Conservation (phyloP, 2,888 invertebrate genomes). For the Lacanobia wlatinum region DNA sequence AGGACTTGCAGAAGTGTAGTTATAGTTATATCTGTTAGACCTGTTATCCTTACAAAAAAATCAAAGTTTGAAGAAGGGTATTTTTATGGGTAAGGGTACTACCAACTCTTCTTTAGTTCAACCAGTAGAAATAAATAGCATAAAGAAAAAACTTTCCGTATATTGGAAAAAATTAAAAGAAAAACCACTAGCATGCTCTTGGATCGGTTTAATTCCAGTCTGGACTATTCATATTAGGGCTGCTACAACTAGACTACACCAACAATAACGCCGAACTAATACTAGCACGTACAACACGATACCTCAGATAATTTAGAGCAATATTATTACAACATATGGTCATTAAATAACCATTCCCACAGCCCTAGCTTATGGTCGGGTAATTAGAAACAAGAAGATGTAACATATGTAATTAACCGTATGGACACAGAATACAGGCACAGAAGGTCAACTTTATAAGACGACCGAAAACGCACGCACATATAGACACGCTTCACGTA, state of each 20-base stretch:
- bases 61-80: too few species aligned
- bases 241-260: too few species aligned
- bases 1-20: too few species aligned
- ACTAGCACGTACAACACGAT: neutral
- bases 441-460: neutral
- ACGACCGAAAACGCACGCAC: neutral
- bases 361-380: slow-evolving; percentile 44
- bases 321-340: slow-evolving; percentile 35
- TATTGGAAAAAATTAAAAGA: too few species aligned
- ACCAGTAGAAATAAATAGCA: too few species aligned
- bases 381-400: slow-evolving; percentile 47
- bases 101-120: too few species aligned
- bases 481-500: neutral
- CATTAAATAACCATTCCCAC: slow-evolving; percentile 37
- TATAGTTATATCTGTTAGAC: too few species aligned
- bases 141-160: too few species aligned
- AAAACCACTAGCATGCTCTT: too few species aligned
- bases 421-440: neutral
- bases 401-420: slow-evolving; percentile 17
- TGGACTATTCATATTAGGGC: neutral
- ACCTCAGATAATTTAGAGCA: slow-evolving; percentile 39
- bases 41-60: too few species aligned
- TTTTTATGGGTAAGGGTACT: too few species aligned
- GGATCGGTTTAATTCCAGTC: neutral
- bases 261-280: slow-evolving; percentile 12